phyloP scores from a whole-genome alignment of 2,113 vertebrate genomes.

The Oceanites oceanicus region DNA sequence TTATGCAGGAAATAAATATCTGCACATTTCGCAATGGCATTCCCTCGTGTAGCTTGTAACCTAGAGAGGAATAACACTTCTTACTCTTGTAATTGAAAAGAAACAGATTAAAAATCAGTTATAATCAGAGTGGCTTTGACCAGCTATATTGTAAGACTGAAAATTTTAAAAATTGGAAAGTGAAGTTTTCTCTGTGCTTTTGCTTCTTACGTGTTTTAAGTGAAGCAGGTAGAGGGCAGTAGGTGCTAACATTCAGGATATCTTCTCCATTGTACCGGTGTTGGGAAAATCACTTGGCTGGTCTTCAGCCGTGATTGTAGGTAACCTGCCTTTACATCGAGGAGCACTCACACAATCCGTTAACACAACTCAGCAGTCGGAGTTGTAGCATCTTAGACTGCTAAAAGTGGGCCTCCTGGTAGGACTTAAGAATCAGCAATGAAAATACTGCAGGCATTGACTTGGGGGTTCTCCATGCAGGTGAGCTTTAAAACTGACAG shows the following conservation, averaged over 20 bases:
- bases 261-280: background rate
- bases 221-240: constrained; percentile 43
- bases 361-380: background rate
- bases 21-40: background rate
- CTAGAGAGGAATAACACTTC: background rate
- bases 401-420: background rate
- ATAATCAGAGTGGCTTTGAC: background rate
- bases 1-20: background rate
- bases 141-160: background rate
- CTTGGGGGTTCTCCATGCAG: background rate
- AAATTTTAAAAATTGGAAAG: background rate
- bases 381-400: background rate
- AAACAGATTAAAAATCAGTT: background rate
- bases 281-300: background rate
- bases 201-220: background rate
- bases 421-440: background rate
- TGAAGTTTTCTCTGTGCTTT: background rate
- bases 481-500: background rate
- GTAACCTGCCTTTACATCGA: background rate
- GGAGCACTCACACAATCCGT: background rate
- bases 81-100: background rate
- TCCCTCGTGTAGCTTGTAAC: background rate
- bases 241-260: constrained; percentile 7
- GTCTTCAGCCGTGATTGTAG: background rate
- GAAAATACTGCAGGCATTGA: background rate